Percentiles rank a stretch among this genome's conserved stretches.
Evolutionary conservation across 2,113 vertebrate genomes (phyloP).

Genomic region (Lathamus discolor): DNA sequence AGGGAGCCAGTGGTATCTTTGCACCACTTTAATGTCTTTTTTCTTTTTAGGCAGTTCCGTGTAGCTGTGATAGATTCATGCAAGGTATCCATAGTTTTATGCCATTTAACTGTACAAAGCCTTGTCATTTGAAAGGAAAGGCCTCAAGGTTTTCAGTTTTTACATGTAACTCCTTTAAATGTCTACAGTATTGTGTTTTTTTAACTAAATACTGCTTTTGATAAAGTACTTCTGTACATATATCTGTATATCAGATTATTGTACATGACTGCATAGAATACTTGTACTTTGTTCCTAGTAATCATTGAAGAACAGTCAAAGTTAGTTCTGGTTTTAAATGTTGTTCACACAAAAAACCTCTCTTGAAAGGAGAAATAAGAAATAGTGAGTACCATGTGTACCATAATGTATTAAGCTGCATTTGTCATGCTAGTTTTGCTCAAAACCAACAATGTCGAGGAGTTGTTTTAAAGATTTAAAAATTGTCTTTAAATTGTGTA

Average conservation of each 20-base stretch:
- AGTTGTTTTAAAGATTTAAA: neutral
- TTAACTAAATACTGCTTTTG: neutral
- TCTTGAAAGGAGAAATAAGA: neutral
- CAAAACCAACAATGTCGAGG: neutral
- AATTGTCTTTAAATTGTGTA: neutral
- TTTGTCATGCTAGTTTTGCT: neutral
- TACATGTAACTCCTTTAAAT: neutral
- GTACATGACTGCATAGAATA: neutral
- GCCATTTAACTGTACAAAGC: neutral
- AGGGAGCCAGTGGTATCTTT: neutral
- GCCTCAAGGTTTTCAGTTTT: neutral
- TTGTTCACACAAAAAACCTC: neutral
- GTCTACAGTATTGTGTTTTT: neutral
- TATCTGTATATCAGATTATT: neutral
- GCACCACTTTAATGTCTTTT: neutral
- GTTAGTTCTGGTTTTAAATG: neutral
- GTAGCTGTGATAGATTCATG: slow-evolving; percentile 6
- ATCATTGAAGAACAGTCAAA: neutral
- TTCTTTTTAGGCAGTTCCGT: slow-evolving; percentile 39
- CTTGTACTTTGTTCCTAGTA: neutral
- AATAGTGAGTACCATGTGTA: neutral
- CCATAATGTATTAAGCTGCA: neutral
- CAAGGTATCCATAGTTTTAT: slow-evolving; percentile 24
- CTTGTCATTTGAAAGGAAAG: slow-evolving; percentile 39
- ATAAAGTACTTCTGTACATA: neutral